Percentiles rank a stretch among this genome's conserved stretches.
phyloP scores from a whole-genome alignment of 2,113 vertebrate genomes.

The Gymnorhina tibicen region DNA sequence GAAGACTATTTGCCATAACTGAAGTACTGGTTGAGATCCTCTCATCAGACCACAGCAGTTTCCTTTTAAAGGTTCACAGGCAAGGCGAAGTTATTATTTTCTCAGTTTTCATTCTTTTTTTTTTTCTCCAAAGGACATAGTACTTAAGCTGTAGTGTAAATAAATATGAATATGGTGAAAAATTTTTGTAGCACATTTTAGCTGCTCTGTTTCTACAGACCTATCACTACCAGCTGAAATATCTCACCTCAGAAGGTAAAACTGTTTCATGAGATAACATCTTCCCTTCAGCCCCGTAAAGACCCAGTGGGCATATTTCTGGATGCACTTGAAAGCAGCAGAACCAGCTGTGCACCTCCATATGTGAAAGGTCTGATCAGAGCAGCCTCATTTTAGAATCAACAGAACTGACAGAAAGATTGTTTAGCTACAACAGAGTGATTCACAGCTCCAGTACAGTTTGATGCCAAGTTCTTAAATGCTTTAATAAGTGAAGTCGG shows the following conservation, averaged over 20 bases:
- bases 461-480: constrained; percentile 32
- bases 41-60: not conserved
- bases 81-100: not conserved
- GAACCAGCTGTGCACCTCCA: constrained; percentile 1
- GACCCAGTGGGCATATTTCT: constrained; percentile 2
- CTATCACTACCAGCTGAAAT: not conserved
- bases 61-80: not conserved
- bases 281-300: not conserved
- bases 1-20: not conserved
- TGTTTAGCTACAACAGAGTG: not conserved
- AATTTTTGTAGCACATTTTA: not conserved
- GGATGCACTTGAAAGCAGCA: constrained; percentile 10
- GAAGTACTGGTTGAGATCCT: not conserved
- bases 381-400: not conserved
- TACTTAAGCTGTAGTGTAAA: not conserved
- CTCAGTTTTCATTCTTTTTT: not conserved
- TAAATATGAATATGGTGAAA: not conserved
- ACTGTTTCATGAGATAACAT: constrained; percentile 5
- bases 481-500: constrained; percentile 8
- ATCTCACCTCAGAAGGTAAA: not conserved
- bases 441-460: not conserved
- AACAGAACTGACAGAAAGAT: constrained; percentile 24
- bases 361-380: constrained; percentile 39
- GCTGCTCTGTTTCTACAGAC: not conserved
- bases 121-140: not conserved